These are phyloP conservation scores for Xiphias gladius DNA, from an alignment of 2,113 vertebrate genomes.

Conservation along the genomic window DNA sequence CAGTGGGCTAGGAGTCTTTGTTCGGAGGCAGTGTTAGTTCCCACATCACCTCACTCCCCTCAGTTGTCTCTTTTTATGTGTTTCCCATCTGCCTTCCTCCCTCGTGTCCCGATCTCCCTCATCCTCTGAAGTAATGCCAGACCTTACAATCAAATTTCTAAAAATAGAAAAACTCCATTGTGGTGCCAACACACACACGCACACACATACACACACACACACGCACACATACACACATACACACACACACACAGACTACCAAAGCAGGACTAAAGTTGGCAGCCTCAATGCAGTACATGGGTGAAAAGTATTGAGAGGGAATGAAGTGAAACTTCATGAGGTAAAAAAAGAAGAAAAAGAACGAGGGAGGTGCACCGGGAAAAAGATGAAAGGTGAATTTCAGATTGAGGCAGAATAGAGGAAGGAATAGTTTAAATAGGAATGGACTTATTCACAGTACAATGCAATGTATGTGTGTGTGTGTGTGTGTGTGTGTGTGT, in stretches of 20 bases:
- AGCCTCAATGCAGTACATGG: neutral
- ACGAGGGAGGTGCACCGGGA: neutral
- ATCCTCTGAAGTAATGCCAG: neutral
- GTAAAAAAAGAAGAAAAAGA: no score
- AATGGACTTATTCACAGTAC: no score
- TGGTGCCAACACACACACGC: slow-evolving; percentile 15
- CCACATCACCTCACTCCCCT: neutral
- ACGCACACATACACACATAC: neutral
- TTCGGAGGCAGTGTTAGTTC: neutral
- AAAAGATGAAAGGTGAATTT: neutral
- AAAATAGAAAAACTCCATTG: slow-evolving; percentile 5
- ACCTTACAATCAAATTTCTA: neutral
- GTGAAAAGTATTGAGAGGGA: neutral
- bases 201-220: slow-evolving; percentile 4
- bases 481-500: no score
- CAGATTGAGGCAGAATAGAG: neutral
- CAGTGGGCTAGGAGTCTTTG: neutral
- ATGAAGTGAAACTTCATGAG: neutral
- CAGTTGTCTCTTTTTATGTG: neutral
- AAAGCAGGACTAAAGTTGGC: neutral
- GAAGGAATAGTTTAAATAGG: no score
- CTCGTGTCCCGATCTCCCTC: neutral
- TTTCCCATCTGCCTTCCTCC: slow-evolving; percentile 9
- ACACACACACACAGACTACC: no score
- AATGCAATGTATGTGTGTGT: no score